Base-by-base conservation (phyloP, 2,113 vertebrate species). In the Neolamprologus variostigma region DNA sequence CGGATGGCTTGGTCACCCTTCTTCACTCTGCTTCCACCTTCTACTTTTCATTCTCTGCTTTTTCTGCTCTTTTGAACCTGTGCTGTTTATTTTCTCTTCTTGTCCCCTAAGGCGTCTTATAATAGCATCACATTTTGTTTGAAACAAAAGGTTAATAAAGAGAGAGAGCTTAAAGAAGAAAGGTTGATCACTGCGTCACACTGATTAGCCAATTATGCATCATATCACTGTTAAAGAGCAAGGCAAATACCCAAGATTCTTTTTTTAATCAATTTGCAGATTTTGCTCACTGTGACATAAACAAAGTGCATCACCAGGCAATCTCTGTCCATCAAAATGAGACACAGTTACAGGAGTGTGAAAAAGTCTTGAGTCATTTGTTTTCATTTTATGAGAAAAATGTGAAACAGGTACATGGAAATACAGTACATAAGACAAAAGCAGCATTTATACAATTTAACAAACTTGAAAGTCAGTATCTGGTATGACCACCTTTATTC, bases 1-100 rank as follows among this genome's bases (percentile, higher is more conserved):
- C 47, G 45, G 86, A 92, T 92, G 85, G 17, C 73, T 13, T 31
- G 86, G 85, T 89, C 89, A 82, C 85, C 66, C 9, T n/a, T 84
- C 89, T 81, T 76, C 23, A 16, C 63, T 55, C 33, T 79, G 57
- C 71, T 80, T 21, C 82, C 57, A 61, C 87, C 47, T 66, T 71
- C 53, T 21, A 19, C 51, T 78, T 33, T 11, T 35, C 51, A 78
- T 33, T 86, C 50, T 81, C 81, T 81, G 13, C 17, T 50, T 57
- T 86, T 80, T n/a, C 21, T 37, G 8, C 26, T 61, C 7, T 9
- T 66, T 53, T n/a, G 9, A 73, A 42, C 37, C 28, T 47, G 3
- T 3, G 59, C n/a, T 13, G 9, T 81, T 21, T 76, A 89, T 66
- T 61, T 21, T 55, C 71, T 42, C 42, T 4, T 3, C 11, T 31